Evolutionary conservation across 2,888 invertebrate species (phyloP), one percentile per base, ranked within the genome.

Genomic region (Drosophila mettleri): DNA sequence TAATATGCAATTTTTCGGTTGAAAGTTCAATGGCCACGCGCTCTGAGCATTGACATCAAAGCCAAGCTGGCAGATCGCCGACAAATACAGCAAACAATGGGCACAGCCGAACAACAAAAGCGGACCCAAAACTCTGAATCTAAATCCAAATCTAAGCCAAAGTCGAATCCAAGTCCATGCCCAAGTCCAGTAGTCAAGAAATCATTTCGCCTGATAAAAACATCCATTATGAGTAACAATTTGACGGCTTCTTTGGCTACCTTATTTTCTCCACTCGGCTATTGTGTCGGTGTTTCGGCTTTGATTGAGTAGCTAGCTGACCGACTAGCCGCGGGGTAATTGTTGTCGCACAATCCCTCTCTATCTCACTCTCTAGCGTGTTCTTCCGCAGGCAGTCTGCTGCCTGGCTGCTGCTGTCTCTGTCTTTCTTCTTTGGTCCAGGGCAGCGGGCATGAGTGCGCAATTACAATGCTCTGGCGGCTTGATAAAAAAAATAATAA

Each of bases 221-320:
- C 84, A 86, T 89, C 88, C 89, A 90, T 90, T 90, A 90, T 80
- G 86, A 80, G 83, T 82, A 90, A 88, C 88, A 89, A 89, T 89
- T 89, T 89, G 89, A 89, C 89, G 89, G 89, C 82, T 89, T 82
- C 87, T 88, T 81, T 80, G 87, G 85, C 86, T 88, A 78, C 88
- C 82, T 83, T 71, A 77, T 76, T 80, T 53, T 53, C 68, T 65
- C 45, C 29, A 75, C 64, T 67, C 41, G 33, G 68, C 45, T 57
- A 66, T 46, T 64, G 60, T 72, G 78, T 72, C 79, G 73, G 81
- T 74, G 61, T 69, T 83, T 71, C 61, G 82, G 76, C 86, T 89
- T 88, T 88, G 86, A 88, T 88, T 80, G 77, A 78, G 67, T 73
- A 59, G 69, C 81, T 81, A 65, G 69, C 81, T 81, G 72, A 72